phyloP scores from a whole-genome alignment of 2,888 invertebrate genomes.

The Drosophila neotestacea region DNA sequence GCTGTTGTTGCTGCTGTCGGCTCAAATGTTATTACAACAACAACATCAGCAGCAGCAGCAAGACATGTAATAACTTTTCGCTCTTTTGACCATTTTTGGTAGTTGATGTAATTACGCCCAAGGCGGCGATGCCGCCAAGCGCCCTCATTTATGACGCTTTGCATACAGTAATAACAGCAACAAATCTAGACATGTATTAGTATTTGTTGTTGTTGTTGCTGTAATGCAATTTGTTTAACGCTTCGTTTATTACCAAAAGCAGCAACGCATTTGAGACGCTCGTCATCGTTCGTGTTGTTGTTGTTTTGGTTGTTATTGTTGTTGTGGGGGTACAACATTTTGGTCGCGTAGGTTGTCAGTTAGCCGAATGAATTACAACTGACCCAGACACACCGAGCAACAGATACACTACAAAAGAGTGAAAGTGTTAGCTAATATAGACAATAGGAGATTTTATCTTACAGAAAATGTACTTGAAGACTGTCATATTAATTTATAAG shows the following conservation, averaged over 20 bases:
- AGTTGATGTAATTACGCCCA: constrained; percentile 74
- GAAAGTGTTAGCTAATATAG: not conserved
- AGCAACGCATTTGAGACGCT: constrained; percentile 61
- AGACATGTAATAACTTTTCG: constrained; percentile 67
- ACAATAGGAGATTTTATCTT: too few relatives aligned
- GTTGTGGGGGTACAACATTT: constrained; percentile 22
- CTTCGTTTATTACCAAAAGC: constrained; percentile 80
- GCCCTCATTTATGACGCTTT: constrained; percentile 76
- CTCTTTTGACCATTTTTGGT: constrained; percentile 76
- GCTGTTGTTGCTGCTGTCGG: constrained; percentile 23
- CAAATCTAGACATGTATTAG: constrained; percentile 27
- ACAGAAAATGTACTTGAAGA: too few relatives aligned
- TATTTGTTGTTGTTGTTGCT: constrained; percentile 49
- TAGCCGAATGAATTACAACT: constrained; percentile 34
- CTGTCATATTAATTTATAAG: too few relatives aligned
- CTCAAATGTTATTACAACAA: constrained; percentile 41
- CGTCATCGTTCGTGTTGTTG: constrained; percentile 6
- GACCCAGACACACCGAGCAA: not conserved
- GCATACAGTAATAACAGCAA: constrained; percentile 58
- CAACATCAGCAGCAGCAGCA: constrained; percentile 36
- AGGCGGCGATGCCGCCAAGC: constrained; percentile 56
- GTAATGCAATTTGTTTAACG: constrained; percentile 82
- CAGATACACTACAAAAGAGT: constrained; percentile 14
- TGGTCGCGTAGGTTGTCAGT: constrained; percentile 42
- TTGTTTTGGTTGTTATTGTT: constrained; percentile 4